phyloP scores from a whole-genome alignment of 2,797 vertebrate genomes.

The Heterohyrax brucei region DNA sequence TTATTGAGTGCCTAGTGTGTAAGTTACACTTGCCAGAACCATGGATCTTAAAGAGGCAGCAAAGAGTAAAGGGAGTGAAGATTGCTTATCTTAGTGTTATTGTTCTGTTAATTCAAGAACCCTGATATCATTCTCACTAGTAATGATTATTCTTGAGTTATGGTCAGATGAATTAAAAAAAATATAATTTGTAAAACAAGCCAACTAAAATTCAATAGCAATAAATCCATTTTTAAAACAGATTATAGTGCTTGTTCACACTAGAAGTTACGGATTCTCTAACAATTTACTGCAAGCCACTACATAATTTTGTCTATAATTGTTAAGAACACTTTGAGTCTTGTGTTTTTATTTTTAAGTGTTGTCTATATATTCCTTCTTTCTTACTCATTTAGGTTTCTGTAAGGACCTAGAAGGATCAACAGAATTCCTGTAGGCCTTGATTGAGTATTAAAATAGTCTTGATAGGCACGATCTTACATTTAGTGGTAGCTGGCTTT shows the following conservation, averaged over 20 bases:
- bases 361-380: constrained; percentile 37
- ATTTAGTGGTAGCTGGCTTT: neutral
- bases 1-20: neutral
- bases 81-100: constrained; percentile 4
- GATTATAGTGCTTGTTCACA: neutral
- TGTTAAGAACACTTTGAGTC: neutral
- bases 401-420: neutral
- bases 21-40: neutral
- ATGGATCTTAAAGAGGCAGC: neutral
- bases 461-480: neutral
- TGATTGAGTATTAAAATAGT: neutral
- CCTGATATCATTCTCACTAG: constrained; percentile 15
- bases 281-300: neutral
- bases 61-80: neutral
- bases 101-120: neutral
- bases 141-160: constrained; percentile 20
- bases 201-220: constrained; percentile 42
- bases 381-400: neutral
- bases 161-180: constrained; percentile 21
- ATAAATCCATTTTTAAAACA: constrained; percentile 48
- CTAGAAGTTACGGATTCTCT: neutral
- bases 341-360: neutral
- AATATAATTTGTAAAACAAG: constrained; percentile 43
- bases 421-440: neutral
- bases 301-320: neutral